Base-by-base conservation (phyloP, 2,888 invertebrate species). In the Eumerus sabulonum region DNA sequence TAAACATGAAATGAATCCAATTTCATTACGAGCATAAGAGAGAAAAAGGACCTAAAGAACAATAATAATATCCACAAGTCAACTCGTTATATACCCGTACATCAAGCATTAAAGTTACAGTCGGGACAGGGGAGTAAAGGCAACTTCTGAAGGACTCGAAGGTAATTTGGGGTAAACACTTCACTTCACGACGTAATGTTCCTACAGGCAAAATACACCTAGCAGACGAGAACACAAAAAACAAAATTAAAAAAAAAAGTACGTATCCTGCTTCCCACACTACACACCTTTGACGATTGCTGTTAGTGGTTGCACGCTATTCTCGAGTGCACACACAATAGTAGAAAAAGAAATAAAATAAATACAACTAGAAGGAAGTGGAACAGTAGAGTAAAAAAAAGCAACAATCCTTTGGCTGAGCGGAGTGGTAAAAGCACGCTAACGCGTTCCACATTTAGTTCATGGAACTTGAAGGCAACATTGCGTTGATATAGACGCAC, bases 121-220 rank as follows among this genome's bases (percentile, higher is more conserved):
- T 36, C 2, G 53, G 17, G 7, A 44, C 35, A 35, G 47, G 16
- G 18, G 27, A 53, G 2, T 13, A n/a, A 44, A 60, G 66, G 50
- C 36, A 64, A 73, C 67, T 50, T 64, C 68, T 74, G 63, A 74
- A 79, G 73, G 68, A 79, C 70, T 79, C 47, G 70, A 74, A 79
- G 68, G 79, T 74, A 79, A 79, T 79, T 79, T 79, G 74, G 79
- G 74, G 74, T 79, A 79, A 79, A 70, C 74, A 79, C 79, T 79
- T 79, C 74, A 79, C 79, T 79, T 79, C 70, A 74, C 60, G 56
- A 73, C 63, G 79, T 70, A 70, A 79, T 79, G 60, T 74, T 74
- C 56, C 79, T 79, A 64, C 79, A 70, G 70, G 64, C 74, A 73
- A 67, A 67, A 53, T 27, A 27, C 27, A 27, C 27, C 27, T 27